Percentiles rank a stretch among this genome's conserved stretches.
Evolutionary conservation across 1,140 invertebrate genomes (phyloP).

Genomic region (Lepidotrigona ventralis): DNA sequence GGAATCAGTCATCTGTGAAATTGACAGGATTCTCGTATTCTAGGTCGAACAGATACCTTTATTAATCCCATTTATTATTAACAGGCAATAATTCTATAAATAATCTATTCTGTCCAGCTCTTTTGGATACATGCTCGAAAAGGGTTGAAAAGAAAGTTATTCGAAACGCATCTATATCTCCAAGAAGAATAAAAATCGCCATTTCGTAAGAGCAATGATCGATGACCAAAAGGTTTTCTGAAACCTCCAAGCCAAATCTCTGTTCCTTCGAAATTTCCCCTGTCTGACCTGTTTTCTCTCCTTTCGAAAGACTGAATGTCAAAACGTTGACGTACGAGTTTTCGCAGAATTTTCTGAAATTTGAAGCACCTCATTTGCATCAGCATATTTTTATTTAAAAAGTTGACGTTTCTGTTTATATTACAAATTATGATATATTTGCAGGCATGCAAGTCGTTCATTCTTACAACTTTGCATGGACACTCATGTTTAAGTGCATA

Average conservation of each 20-base stretch:
- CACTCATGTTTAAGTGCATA: not conserved
- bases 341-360: not conserved
- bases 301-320: not conserved
- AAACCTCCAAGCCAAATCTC: not conserved
- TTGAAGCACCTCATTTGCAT: not conserved
- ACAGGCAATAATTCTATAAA: not conserved
- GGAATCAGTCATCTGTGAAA: constrained; percentile 54
- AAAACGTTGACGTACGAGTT: not conserved
- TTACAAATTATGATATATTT: not conserved
- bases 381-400: no score
- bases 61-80: no score
- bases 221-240: not conserved
- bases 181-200: not conserved
- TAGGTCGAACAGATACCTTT: not conserved
- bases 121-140: not conserved
- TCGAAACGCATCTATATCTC: not conserved
- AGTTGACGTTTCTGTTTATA: no score
- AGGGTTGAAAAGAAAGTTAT: not conserved
- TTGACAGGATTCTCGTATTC: constrained; percentile 24
- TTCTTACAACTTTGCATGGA: not conserved
- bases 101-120: not conserved
- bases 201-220: not conserved
- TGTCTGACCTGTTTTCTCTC: not conserved
- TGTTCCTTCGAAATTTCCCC: no score
- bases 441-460: not conserved